Conservation (phyloP, 2,888 invertebrate species). For the Lasioglossum leucozonium region DNA sequence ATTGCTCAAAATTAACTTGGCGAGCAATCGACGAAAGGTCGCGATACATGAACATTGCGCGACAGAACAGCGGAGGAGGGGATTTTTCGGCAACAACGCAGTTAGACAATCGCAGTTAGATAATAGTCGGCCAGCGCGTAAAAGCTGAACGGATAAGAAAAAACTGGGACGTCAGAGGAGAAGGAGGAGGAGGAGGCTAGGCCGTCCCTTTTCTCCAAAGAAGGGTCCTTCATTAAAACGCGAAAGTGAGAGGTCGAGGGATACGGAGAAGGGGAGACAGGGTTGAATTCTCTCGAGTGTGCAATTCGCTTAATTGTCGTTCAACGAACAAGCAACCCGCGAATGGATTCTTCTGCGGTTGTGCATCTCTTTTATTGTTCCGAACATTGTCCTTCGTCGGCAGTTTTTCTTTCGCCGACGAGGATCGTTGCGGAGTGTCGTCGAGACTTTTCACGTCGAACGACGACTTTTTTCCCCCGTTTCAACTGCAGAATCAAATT, state of each 20-base stretch:
- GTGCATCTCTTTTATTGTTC: constrained; percentile 41
- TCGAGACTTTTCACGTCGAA: neutral
- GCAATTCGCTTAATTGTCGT: constrained; percentile 71
- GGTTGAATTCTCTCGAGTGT: constrained; percentile 57
- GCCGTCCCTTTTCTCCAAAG: constrained; percentile 48
- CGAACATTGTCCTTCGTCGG: constrained; percentile 40
- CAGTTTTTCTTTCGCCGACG: constrained; percentile 25
- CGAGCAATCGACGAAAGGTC: too few species aligned
- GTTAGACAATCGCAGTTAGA: neutral
- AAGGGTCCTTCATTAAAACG: constrained; percentile 68
- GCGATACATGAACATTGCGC: too few species aligned
- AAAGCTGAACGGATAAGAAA: constrained; percentile 62
- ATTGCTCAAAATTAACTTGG: too few species aligned
- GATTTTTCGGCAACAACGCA: neutral
- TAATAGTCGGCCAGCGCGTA: constrained; percentile 18
- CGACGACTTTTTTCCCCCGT: neutral
- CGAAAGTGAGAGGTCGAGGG: constrained; percentile 27
- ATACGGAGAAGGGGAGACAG: constrained; percentile 30
- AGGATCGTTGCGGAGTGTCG: constrained; percentile 18
- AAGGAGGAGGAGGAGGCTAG: constrained; percentile 34
- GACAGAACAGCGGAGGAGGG: too few species aligned
- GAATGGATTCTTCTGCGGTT: constrained; percentile 55
- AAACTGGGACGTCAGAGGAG: constrained; percentile 59
- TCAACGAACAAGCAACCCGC: constrained; percentile 63
- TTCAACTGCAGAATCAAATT: neutral